These are phyloP conservation scores for Gavialis gangeticus DNA, from an alignment of 2,113 vertebrate genomes.

Conservation along the genomic window DNA sequence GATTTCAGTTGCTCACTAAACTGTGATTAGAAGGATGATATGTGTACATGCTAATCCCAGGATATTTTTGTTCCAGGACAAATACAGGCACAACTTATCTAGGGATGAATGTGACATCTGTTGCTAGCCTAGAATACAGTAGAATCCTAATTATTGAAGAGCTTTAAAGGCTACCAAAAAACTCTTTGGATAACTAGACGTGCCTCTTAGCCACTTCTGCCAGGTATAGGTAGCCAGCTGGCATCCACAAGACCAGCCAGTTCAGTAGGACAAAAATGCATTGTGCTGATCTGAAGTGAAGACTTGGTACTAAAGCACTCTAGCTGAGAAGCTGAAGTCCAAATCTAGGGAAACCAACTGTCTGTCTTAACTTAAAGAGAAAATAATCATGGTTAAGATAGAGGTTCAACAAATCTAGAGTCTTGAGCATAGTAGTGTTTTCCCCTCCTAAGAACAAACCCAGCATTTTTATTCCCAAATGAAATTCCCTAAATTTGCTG, in stretches of 20 bases:
- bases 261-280: neutral
- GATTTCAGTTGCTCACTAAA: too few relatives aligned
- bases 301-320: neutral
- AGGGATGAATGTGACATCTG: too few relatives aligned
- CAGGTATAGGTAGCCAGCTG: neutral
- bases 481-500: neutral
- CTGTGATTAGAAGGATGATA: too few relatives aligned
- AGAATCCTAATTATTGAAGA: neutral
- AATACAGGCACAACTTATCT: too few relatives aligned
- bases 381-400: neutral
- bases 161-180: neutral
- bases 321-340: neutral
- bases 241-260: neutral
- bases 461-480: neutral
- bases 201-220: neutral
- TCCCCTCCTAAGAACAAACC: neutral
- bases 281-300: neutral
- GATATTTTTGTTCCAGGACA: too few relatives aligned
- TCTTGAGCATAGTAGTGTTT: neutral
- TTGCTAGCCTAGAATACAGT: accelerated
- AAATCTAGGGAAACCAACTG: neutral
- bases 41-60: too few relatives aligned
- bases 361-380: neutral
- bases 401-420: neutral
- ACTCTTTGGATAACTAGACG: neutral